Evolutionary conservation across 1,140 invertebrate species (phyloP).

Genomic region (Phthorimaea operculella): DNA sequence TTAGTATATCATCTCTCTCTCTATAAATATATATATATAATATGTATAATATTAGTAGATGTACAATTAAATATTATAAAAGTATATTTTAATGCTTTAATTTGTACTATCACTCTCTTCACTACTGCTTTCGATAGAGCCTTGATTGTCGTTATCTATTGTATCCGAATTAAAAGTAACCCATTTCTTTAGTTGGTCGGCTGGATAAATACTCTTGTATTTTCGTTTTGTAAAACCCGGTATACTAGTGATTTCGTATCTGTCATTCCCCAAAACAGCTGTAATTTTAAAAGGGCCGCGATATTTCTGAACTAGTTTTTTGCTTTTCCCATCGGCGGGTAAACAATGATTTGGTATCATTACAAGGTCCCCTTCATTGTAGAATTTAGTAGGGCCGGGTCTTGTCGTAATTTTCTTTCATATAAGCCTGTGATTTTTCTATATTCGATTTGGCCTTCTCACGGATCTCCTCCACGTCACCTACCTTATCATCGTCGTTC

Average conservation of each 20-base stretch:
- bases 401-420: slow-evolving; percentile 9
- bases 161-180: neutral
- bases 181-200: slow-evolving; percentile 7
- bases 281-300: slow-evolving; percentile 4
- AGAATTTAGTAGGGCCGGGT: slow-evolving; percentile 5
- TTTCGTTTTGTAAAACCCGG: slow-evolving; percentile 5
- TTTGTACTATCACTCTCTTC: neutral
- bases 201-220: slow-evolving; percentile 8
- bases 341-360: slow-evolving; percentile 10
- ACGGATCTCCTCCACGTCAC: slow-evolving; percentile 2
- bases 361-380: slow-evolving; percentile 8
- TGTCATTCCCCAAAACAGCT: slow-evolving; percentile 3
- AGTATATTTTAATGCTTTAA: neutral
- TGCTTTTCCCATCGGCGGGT: slow-evolving; percentile 7
- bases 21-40: too few relatives aligned
- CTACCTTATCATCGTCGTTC: neutral
- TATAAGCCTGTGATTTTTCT: slow-evolving; percentile 5
- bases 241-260: slow-evolving; percentile 5
- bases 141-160: neutral
- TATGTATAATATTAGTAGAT: too few relatives aligned
- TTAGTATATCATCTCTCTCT: too few relatives aligned
- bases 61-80: too few relatives aligned
- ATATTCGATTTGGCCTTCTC: neutral
- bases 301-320: slow-evolving; percentile 3
- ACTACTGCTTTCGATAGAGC: neutral